Evolutionary conservation across 2,797 vertebrate genomes (phyloP).

Genomic region (Glossophaga mutica): DNA sequence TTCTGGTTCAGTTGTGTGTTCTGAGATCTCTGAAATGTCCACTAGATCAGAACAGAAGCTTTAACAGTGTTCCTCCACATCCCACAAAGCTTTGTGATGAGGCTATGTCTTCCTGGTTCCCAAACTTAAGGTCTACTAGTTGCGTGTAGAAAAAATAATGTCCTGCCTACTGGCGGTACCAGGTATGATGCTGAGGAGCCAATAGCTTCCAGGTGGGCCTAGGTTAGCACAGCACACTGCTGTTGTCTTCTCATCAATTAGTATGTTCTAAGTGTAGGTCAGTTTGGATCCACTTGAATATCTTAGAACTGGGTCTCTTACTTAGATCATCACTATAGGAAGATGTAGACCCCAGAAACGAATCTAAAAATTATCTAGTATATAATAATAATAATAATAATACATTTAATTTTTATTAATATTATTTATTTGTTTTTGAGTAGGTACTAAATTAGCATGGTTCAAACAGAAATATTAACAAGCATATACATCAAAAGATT

Average conservation of each 20-base stretch:
- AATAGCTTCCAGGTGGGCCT: not conserved
- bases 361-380: not conserved
- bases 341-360: not conserved
- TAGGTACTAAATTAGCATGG: not conserved
- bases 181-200: not conserved
- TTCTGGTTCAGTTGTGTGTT: not conserved
- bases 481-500: not conserved
- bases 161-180: not conserved
- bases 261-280: not conserved
- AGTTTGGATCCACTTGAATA: not conserved
- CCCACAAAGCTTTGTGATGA: constrained; percentile 44
- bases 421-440: constrained; percentile 31
- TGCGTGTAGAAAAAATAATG: constrained; percentile 5
- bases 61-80: not conserved
- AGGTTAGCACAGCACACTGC: not conserved
- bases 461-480: constrained; percentile 26
- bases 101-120: not conserved
- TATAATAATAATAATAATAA: not conserved
- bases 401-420: not conserved
- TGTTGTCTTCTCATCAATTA: not conserved
- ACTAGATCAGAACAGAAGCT: not conserved
- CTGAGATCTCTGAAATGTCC: constrained; percentile 7
- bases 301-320: not conserved
- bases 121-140: constrained; percentile 20
- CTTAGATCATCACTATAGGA: not conserved